A percentile compares a stretch with the other conserved stretches of the same genome.
phyloP scores from a whole-genome alignment of 64 coral and sea anemone genomes.

The Porites australiensis region DNA sequence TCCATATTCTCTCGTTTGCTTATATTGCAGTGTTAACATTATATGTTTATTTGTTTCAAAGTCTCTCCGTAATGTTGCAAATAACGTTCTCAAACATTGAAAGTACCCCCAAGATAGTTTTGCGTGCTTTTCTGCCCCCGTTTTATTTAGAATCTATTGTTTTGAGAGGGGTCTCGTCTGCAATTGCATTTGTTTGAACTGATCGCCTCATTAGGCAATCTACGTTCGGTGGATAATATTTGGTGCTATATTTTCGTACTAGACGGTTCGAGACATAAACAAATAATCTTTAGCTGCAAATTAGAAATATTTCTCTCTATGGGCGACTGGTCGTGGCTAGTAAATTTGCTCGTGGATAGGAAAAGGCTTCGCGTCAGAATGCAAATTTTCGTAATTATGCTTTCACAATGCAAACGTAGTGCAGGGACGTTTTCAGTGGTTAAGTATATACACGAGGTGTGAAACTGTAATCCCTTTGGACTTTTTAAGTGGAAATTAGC shows the following conservation, averaged over 20 bases:
- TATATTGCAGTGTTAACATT: neutral
- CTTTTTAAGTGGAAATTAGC: neutral
- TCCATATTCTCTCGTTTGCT: no score
- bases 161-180: neutral
- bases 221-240: neutral
- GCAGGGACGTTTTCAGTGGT: conserved; percentile 1
- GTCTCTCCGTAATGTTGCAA: neutral
- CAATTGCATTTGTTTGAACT: conserved; percentile 6
- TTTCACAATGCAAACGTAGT: neutral
- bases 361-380: conserved; percentile 7
- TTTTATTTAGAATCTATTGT: neutral
- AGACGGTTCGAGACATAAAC: neutral
- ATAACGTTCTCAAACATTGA: neutral
- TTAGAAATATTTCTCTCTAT: neutral
- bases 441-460: conserved; percentile 20
- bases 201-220: neutral
- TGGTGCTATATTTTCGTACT: neutral
- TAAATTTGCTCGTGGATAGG: neutral
- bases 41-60: no score
- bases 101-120: neutral
- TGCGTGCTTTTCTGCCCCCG: neutral
- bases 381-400: conserved; percentile 30
- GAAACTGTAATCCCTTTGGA: conserved; percentile 18
- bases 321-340: neutral
- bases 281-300: neutral